These are phyloP conservation scores for Haemorhous mexicanus DNA, from an alignment of 2,113 vertebrate genomes.

Conservation along the genomic window DNA sequence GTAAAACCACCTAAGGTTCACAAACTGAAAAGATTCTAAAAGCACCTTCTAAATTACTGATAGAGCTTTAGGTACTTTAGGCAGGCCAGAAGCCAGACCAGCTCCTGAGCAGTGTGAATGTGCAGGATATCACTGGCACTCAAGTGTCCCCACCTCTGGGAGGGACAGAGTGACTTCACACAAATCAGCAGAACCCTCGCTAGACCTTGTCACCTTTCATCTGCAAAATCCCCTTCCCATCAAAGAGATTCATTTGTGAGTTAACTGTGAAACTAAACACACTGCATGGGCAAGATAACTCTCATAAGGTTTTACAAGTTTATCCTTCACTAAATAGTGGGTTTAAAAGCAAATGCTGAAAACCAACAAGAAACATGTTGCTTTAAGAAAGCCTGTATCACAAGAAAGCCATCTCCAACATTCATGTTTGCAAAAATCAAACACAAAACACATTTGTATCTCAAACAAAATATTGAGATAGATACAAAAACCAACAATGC, in stretches of 20 bases:
- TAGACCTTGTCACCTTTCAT: neutral
- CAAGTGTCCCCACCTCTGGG: neutral
- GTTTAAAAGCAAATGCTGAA: neutral
- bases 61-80: neutral
- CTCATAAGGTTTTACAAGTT: neutral
- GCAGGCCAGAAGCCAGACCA: neutral
- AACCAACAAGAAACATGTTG: neutral
- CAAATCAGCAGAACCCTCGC: too few relatives aligned
- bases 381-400: neutral
- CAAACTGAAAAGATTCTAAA: neutral
- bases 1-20: neutral
- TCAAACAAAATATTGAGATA: neutral
- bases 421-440: neutral
- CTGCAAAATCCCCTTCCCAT: neutral
- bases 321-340: neutral
- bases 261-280: neutral
- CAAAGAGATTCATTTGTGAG: neutral
- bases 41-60: neutral
- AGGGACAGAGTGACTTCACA: neutral
- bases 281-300: neutral
- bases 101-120: neutral
- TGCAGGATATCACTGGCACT: rapidly evolving
- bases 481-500: neutral
- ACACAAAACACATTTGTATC: neutral
- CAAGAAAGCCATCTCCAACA: neutral